Base-by-base conservation (phyloP, 2,113 vertebrate species). In the Oryzias melastigma region DNA sequence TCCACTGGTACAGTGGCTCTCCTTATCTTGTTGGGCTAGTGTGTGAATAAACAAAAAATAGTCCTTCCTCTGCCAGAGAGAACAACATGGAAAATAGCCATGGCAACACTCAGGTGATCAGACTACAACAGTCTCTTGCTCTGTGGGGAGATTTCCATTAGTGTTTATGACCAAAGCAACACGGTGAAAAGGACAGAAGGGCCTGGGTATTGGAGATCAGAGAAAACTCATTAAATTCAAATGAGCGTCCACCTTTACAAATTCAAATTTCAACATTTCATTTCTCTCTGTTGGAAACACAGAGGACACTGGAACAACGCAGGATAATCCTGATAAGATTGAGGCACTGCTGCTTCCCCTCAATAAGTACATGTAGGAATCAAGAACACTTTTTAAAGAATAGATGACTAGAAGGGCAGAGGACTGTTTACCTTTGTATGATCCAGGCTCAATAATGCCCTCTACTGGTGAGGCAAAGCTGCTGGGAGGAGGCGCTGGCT, bases 381-480 rank as follows among this genome's bases (percentile, higher is more conserved):
- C 5, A n/a, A 14, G 3, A 14, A 58, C 0, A 16, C 0, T 58
- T n/a, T 53, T 50, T 48, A 43, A 35, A 15, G 14, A 8, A 20
- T 2, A 25, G 5, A 25, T 44, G 14, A 16, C 3, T 17, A 24
- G 45, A 42, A 12, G 5, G 14, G 1, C 1, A 40, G 24, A 12
- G 7, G 20, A 14, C 7, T 18, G 4, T 49, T 53, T 92, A 95
- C 93, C 94, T 93, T 91, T 91, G 86, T 90, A 92, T 2, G 92
- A 88, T 75, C 93, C 93, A 50, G 93, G 91, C 87, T 95, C 93
- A 74, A 91, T 75, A 58, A 93, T 86, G 78, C 94, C 95, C 58
- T 97, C 96, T 72, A 92, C 89, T 85, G 91, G 84, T 81, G 85
- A 82, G 63, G 92, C 92, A 86, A 91, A 94, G 84, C 85, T 92